A percentile compares a stretch with the other conserved stretches of the same genome.
These are phyloP conservation scores for Brenthis daphne DNA, from an alignment of 2,888 invertebrate species.

Conservation along the genomic window DNA sequence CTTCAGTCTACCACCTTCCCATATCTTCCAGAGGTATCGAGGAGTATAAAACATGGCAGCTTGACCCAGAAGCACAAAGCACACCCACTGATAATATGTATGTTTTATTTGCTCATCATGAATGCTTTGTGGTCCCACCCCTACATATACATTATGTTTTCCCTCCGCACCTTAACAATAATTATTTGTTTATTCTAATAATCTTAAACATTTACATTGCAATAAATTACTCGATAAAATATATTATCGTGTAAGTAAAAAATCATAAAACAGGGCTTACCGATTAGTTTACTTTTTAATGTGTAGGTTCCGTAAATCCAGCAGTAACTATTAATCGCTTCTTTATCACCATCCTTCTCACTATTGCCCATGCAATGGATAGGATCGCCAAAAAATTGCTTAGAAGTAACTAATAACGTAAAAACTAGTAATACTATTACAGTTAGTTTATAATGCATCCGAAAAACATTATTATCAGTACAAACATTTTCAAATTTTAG, in stretches of 20 bases:
- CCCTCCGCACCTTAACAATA: constrained; percentile 69
- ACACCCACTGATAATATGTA: constrained; percentile 88
- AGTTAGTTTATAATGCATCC: constrained; percentile 88
- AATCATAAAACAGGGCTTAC: constrained; percentile 49
- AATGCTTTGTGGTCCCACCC: constrained; percentile 70
- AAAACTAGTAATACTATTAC: constrained; percentile 87
- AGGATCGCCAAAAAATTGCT: constrained; percentile 93
- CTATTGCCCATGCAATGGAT: constrained; percentile 86
- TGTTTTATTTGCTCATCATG: constrained; percentile 81
- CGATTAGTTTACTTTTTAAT: constrained; percentile 66
- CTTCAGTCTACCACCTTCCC: constrained; percentile 85
- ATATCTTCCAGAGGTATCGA: constrained; percentile 86
- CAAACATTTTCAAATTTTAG: constrained; percentile 85
- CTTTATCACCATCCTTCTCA: constrained; percentile 66
- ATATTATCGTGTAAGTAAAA: too few species aligned
- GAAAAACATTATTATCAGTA: constrained; percentile 89
- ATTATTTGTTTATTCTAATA: too few species aligned
- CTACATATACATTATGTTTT: constrained; percentile 73
- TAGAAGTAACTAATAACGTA: constrained; percentile 88
- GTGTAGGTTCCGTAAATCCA: constrained; percentile 91
- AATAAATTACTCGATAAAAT: too few species aligned
- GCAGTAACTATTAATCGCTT: constrained; percentile 88
- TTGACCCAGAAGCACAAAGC: constrained; percentile 85
- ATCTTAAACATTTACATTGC: too few species aligned
- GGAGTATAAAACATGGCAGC: constrained; percentile 86